Conservation (phyloP, 2,797 vertebrate species). For the Octomys mimax region DNA sequence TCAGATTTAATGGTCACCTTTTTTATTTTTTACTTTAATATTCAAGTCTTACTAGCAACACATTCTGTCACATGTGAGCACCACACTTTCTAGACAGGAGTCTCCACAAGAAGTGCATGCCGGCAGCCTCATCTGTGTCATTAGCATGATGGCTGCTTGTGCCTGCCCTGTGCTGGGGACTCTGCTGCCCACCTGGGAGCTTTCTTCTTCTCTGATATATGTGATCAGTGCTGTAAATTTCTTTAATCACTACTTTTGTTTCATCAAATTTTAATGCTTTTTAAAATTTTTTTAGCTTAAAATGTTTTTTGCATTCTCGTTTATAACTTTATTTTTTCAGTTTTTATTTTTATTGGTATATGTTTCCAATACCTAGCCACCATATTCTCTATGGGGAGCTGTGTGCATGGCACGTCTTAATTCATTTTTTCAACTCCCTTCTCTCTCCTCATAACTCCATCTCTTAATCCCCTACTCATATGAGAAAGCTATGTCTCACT, state of each 20-base stretch:
- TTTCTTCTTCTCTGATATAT: background rate
- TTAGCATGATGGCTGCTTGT: background rate
- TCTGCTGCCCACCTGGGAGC: no score
- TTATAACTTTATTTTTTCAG: background rate
- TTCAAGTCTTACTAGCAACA: background rate
- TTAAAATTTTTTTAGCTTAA: background rate
- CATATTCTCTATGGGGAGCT: background rate
- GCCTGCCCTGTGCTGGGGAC: accelerated
- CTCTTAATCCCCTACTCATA: background rate
- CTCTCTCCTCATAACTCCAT: background rate
- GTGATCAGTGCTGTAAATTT: background rate
- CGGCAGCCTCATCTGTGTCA: background rate
- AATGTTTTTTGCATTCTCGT: background rate
- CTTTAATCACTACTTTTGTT: background rate
- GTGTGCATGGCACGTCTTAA: background rate
- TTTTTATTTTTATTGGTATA: background rate
- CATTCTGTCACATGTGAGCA: background rate
- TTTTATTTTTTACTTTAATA: conserved; percentile 15
- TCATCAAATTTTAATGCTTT: background rate
- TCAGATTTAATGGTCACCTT: background rate
- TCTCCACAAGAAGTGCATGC: background rate
- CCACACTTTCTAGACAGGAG: background rate
- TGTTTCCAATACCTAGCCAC: background rate
- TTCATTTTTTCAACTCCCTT: background rate
- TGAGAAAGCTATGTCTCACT: background rate